These are phyloP conservation scores for Sanderia malayensis DNA, from an alignment of 30 jellyfish, hydroid and myxozoan genomes.

Conservation along the genomic window DNA sequence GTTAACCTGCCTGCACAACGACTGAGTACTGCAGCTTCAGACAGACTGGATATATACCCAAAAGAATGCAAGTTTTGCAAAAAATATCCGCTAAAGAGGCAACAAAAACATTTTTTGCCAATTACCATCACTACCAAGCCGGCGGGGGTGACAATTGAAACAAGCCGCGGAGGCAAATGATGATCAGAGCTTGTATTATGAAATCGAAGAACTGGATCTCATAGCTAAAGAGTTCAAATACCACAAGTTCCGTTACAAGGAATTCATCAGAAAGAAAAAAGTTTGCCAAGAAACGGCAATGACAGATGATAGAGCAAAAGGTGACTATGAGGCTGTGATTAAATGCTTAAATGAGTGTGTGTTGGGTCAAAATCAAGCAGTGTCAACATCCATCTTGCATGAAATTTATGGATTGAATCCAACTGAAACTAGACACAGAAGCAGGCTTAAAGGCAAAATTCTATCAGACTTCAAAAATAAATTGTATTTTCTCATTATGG, in stretches of 20 bases:
- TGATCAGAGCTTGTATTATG: conserved; percentile 7
- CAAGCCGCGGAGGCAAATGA: conserved; percentile 3
- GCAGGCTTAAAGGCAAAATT: too few relatives aligned
- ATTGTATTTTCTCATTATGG: not conserved
- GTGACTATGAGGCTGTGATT: not conserved
- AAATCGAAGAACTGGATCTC: not conserved
- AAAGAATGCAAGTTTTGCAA: conserved; percentile 1
- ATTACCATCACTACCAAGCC: not conserved
- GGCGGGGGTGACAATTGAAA: not conserved
- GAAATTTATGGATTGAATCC: not conserved
- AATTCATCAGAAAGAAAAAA: not conserved
- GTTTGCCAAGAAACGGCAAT: not conserved
- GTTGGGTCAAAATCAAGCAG: not conserved
- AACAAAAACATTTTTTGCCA: conserved; percentile 9
- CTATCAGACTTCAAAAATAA: not conserved
- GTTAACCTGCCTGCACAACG: not conserved
- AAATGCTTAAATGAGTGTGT: not conserved
- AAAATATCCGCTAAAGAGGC: not conserved
- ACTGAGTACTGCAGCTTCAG: not conserved
- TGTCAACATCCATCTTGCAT: not conserved
- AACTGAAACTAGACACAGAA: not conserved
- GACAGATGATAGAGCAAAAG: not conserved
- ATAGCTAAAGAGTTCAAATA: not conserved
- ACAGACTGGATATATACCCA: not conserved
- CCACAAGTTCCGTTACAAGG: not conserved